Percentiles rank a stretch among this genome's conserved stretches.
These are phyloP conservation scores for Antennarius striatus DNA, from an alignment of 2,113 vertebrate species.

Conservation along the genomic window DNA sequence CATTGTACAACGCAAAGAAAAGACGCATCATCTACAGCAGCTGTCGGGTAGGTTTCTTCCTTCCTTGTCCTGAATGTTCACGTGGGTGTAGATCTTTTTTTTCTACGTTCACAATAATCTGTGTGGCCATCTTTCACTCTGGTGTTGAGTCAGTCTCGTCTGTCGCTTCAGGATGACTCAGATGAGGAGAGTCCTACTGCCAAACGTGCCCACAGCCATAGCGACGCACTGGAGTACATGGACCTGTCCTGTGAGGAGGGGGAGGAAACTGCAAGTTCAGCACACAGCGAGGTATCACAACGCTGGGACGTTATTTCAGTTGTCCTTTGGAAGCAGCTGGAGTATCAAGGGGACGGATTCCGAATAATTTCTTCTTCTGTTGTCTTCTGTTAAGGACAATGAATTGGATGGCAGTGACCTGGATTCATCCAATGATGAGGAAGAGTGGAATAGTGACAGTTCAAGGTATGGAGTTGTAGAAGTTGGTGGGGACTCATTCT, in stretches of 20 bases:
- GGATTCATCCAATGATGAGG: constrained; percentile 86
- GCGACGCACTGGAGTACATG: constrained; percentile 69
- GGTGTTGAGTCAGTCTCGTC: constrained; percentile 28
- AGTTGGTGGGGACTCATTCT: no score
- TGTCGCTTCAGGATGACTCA: constrained; percentile 82
- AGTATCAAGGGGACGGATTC: background rate
- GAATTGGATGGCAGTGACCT: constrained; percentile 85
- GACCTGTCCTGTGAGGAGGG: constrained; percentile 90
- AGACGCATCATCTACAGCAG: constrained; percentile 79
- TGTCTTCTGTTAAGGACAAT: constrained; percentile 80
- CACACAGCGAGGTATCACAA: constrained; percentile 42
- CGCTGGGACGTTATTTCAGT: background rate
- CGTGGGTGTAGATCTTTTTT: background rate
- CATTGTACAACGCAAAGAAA: constrained; percentile 85
- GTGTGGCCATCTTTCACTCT: background rate
- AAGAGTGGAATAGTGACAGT: constrained; percentile 92
- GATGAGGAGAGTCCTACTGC: constrained; percentile 76
- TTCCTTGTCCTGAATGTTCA: background rate
- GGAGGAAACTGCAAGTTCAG: constrained; percentile 84
- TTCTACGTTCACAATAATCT: no score
- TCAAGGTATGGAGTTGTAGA: constrained; percentile 81
- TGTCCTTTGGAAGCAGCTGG: no score
- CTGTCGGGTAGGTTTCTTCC: constrained; percentile 68
- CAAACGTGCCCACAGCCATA: constrained; percentile 71
- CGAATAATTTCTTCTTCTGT: background rate